phyloP scores from a whole-genome alignment of 92 coral and sea anemone genomes.

The Ricordea florida region DNA sequence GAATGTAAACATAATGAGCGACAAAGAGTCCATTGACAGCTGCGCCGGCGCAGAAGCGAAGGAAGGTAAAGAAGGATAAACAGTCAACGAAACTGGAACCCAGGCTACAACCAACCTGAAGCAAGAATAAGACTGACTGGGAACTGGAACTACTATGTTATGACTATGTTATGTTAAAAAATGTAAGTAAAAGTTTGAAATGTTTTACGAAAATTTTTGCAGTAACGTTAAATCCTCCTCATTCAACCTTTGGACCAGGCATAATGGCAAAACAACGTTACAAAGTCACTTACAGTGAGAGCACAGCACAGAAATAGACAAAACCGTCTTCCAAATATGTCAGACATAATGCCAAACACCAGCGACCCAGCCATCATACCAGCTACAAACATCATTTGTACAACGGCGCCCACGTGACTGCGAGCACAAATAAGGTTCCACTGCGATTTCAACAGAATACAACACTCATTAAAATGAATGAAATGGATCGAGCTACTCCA shows the following conservation, averaged over 20 bases:
- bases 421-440: constrained; percentile 68
- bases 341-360: constrained; percentile 42
- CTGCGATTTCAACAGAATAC: constrained; percentile 6
- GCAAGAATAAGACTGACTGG: neutral
- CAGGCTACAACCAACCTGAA: constrained; percentile 64
- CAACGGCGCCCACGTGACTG: constrained; percentile 41
- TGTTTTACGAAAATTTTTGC: too few species aligned
- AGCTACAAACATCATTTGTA: constrained; percentile 53
- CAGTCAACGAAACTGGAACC: constrained; percentile 78
- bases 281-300: constrained; percentile 23
- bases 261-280: neutral
- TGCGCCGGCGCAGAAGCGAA: constrained; percentile 78
- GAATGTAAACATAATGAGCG: constrained; percentile 69
- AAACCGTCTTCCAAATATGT: constrained; percentile 53
- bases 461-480: neutral
- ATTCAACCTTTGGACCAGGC: too few species aligned
- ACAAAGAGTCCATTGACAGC: constrained; percentile 75
- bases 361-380: constrained; percentile 73
- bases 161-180: too few species aligned
- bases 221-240: too few species aligned
- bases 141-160: neutral
- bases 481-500: too few species aligned
- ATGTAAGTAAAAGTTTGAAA: too few species aligned
- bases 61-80: constrained; percentile 75
- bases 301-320: constrained; percentile 43